Evolutionary conservation across 2,797 vertebrate species (phyloP), one percentile per base, ranked within the genome.

Genomic region (Takifugu rubripes): DNA sequence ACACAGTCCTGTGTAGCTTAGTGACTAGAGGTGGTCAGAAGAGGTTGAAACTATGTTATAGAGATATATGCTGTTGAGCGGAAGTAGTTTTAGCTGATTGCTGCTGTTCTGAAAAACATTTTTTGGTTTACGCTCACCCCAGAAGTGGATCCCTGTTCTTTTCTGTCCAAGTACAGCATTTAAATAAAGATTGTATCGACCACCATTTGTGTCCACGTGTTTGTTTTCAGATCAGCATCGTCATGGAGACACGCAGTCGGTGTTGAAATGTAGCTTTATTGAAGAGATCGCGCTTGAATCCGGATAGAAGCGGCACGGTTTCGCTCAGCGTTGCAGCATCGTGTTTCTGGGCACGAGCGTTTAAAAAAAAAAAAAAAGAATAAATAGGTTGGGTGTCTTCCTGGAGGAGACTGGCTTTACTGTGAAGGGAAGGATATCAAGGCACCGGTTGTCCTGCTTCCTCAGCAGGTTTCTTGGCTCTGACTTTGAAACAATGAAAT

Each of bases 191-290:
- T 29, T 9, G 2, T 25, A 52, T 57, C n/a, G 51, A 44, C 54
- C 49, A 55, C 0, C 1, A 8, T 15, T 2, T 52, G 24, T 33
- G 46, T 60, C 3, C 17, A 43, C 63, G 15, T 27, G 25, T 49
- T 29, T 50, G 11, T 43, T 61, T 61, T 47, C 5, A 49, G 1
- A 42, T 44, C 29, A 3, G 6, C 14, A 3, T 50, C n/a, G n/a
- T 8, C 50, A 27, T 1, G 0, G 52, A 64, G 26, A 29, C 3
- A 10, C 31, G 31, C 31, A 33, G 14, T 10, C 0, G 9, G 12
- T 15, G 11, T 3, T 70, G 70, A 74, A 12, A 29, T 64, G 62
- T 50, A 15, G 25, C 72, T 87, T 88, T 83, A 82, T 83, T 86
- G 64, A 70, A 76, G 66, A 58, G 27, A 61, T 49, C 36, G n/a